Evolutionary conservation across 2,888 invertebrate genomes (phyloP).

Genomic region (Aromia moschata): DNA sequence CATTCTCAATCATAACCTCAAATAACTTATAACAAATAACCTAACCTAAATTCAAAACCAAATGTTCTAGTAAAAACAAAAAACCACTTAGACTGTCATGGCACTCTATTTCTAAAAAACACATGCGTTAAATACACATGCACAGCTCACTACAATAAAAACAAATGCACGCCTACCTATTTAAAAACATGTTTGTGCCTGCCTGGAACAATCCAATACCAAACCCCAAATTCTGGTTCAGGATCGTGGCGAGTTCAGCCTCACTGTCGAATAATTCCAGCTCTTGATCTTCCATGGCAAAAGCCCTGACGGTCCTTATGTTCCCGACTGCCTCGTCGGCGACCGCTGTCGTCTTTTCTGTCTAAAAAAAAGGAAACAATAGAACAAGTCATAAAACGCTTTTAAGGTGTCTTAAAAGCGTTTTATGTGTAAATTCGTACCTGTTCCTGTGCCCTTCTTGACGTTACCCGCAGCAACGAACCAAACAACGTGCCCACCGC

Average conservation of each 20-base stretch:
- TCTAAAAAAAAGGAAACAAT: constrained; percentile 62
- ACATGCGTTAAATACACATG: too few relatives aligned
- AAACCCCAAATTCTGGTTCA: constrained; percentile 83
- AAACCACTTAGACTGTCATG: too few relatives aligned
- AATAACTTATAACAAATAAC: too few relatives aligned
- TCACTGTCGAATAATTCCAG: constrained; percentile 76
- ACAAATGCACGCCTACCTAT: constrained; percentile 74
- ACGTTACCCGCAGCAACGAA: constrained; percentile 77
- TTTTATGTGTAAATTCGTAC: constrained; percentile 64
- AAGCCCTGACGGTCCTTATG: constrained; percentile 92
- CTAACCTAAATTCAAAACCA: too few relatives aligned
- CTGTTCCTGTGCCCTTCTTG: constrained; percentile 85
- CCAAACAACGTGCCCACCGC: constrained; percentile 87
- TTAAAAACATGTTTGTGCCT: constrained; percentile 84
- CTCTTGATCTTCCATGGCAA: constrained; percentile 92
- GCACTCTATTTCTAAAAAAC: too few relatives aligned
- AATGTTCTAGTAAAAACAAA: too few relatives aligned
- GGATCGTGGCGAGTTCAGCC: constrained; percentile 74
- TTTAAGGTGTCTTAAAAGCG: too few relatives aligned
- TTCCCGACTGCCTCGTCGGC: constrained; percentile 95
- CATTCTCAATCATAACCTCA: too few relatives aligned
- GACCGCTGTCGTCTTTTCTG: constrained; percentile 85
- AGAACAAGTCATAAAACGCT: neutral
- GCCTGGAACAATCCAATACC: constrained; percentile 94
- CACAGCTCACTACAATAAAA: too few relatives aligned